phyloP scores from a whole-genome alignment of 2,888 invertebrate genomes.

The Idaea aversata region DNA sequence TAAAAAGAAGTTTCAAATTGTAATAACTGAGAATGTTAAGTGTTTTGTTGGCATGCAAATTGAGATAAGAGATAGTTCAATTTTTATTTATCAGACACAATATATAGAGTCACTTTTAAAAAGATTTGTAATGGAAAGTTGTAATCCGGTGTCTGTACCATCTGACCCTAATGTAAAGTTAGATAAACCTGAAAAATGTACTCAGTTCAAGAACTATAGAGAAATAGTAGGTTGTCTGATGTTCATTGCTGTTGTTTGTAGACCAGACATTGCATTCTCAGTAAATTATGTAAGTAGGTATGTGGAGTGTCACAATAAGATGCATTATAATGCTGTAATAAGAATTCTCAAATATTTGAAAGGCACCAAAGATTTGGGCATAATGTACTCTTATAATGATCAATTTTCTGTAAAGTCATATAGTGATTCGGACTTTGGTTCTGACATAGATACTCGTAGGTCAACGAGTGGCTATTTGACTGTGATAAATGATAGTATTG shows the following conservation, averaged over 20 bases:
- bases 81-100: too few relatives aligned
- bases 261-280: slow-evolving; percentile 9
- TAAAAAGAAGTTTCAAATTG: slow-evolving; percentile 2
- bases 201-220: too few relatives aligned
- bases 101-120: slow-evolving; percentile 5
- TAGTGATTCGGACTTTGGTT: too few relatives aligned
- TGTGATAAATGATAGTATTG: too few relatives aligned
- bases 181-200: too few relatives aligned
- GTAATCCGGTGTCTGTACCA: slow-evolving; percentile 3
- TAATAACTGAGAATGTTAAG: slow-evolving; percentile 6
- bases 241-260: slow-evolving; percentile 4
- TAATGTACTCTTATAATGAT: too few relatives aligned
- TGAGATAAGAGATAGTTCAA: not conserved
- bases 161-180: not conserved
- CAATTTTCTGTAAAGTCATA: too few relatives aligned
- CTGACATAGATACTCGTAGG: too few relatives aligned
- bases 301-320: not conserved
- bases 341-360: not conserved
- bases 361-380: not conserved
- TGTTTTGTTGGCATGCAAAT: not conserved
- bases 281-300: slow-evolving; percentile 7
- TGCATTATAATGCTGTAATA: slow-evolving; percentile 7
- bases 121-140: slow-evolving; percentile 6
- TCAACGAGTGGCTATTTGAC: too few relatives aligned
- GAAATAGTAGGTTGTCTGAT: slow-evolving; percentile 9